Evolutionary conservation across 2,888 invertebrate species (phyloP).

Genomic region (Ephialtes manifestator): DNA sequence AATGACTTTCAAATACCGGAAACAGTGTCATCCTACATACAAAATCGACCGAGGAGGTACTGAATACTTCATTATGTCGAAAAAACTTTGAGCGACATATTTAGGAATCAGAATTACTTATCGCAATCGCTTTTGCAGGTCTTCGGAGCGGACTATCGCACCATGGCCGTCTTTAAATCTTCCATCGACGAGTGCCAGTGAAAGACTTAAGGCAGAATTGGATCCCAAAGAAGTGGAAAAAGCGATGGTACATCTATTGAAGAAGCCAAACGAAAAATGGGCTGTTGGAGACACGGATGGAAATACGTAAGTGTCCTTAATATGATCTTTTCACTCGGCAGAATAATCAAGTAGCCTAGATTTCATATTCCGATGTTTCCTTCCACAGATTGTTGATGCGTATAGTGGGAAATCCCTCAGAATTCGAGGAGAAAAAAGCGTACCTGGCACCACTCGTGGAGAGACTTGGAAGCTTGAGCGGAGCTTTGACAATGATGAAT

Average conservation of each 20-base stretch:
- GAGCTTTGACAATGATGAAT: slow-evolving; percentile 76
- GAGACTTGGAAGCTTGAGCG: slow-evolving; percentile 73
- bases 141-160: slow-evolving; percentile 61
- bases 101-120: neutral
- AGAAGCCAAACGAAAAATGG: slow-evolving; percentile 73
- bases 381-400: slow-evolving; percentile 79
- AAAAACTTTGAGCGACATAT: neutral
- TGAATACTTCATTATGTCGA: neutral
- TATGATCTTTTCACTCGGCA: neutral
- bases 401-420: slow-evolving; percentile 78
- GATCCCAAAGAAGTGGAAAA: slow-evolving; percentile 76
- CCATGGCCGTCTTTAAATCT: slow-evolving; percentile 80
- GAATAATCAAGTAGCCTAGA: neutral
- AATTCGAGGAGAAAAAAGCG: slow-evolving; percentile 76
- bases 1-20: slow-evolving; percentile 76
- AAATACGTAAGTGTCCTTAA: slow-evolving; percentile 79
- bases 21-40: slow-evolving; percentile 71
- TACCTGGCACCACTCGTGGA: slow-evolving; percentile 80
- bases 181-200: slow-evolving; percentile 75
- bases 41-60: slow-evolving; percentile 68
- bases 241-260: slow-evolving; percentile 79
- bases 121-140: slow-evolving; percentile 41
- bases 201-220: slow-evolving; percentile 76
- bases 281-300: slow-evolving; percentile 78
- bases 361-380: slow-evolving; percentile 2